phyloP scores from a whole-genome alignment of 2,113 vertebrate species.

The Lepidothrix coronata region DNA sequence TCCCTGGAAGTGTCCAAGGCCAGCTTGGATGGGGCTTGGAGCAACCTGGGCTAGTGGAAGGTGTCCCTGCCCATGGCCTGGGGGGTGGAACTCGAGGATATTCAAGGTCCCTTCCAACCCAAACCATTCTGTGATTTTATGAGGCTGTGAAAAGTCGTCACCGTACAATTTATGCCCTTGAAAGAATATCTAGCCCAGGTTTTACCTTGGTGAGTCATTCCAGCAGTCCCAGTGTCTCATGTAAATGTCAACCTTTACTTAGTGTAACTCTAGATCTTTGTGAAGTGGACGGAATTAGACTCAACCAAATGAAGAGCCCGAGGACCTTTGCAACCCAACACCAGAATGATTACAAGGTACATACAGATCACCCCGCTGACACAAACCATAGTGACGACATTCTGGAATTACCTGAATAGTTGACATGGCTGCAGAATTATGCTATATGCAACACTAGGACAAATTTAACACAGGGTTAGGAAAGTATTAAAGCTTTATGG shows the following conservation, averaged over 20 bases:
- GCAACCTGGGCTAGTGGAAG: background rate
- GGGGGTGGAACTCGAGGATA: rapidly evolving
- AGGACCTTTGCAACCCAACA: conserved; percentile 72
- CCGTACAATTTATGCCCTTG: conserved; percentile 55
- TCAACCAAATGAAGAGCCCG: conserved; percentile 67
- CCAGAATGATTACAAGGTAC: conserved; percentile 71
- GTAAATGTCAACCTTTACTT: conserved; percentile 80
- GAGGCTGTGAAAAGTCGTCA: background rate
- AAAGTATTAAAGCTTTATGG: conserved; percentile 33
- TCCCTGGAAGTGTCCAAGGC: background rate
- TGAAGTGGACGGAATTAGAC: conserved; percentile 76
- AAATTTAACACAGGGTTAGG: conserved; percentile 44
- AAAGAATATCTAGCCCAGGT: conserved; percentile 56
- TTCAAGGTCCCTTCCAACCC: background rate
- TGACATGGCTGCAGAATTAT: conserved; percentile 57
- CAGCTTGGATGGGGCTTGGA: background rate
- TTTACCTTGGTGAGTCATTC: conserved; percentile 70
- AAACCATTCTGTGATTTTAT: background rate
- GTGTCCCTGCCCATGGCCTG: background rate
- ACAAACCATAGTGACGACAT: conserved; percentile 57
- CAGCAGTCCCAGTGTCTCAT: conserved; percentile 58
- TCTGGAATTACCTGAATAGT: conserved; percentile 55
- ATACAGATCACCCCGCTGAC: conserved; percentile 46
- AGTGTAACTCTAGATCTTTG: conserved; percentile 78
- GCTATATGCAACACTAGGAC: background rate